Conservation (phyloP, 2,797 vertebrate species). For the Parauchenoglanis punctatus region DNA sequence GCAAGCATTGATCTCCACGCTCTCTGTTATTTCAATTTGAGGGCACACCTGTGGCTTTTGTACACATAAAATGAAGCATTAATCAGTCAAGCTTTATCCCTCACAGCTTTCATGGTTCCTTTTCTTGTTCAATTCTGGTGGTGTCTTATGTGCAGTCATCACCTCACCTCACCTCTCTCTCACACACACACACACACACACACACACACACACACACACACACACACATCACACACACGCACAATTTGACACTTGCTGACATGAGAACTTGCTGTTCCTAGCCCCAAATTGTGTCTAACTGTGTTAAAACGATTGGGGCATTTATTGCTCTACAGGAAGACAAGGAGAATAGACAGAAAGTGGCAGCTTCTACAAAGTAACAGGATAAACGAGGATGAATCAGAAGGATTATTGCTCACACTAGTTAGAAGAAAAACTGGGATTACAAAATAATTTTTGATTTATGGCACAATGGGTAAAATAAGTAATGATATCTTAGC, state of each 20-base stretch:
- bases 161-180: not conserved
- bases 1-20: slow-evolving; percentile 39
- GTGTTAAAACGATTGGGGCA: slow-evolving; percentile 38
- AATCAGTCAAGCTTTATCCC: slow-evolving; percentile 42
- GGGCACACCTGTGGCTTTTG: slow-evolving; percentile 48
- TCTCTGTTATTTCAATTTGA: slow-evolving; percentile 44
- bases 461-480: not conserved
- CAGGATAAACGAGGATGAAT: not conserved
- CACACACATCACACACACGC: not conserved
- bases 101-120: slow-evolving; percentile 31
- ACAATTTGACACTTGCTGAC: slow-evolving; percentile 21
- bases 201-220: not conserved
- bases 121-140: slow-evolving; percentile 45
- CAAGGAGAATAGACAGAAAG: slow-evolving; percentile 28
- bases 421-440: not conserved
- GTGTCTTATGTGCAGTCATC: slow-evolving; percentile 27
- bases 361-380: slow-evolving; percentile 8
- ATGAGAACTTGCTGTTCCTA: slow-evolving; percentile 36
- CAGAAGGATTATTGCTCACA: not conserved
- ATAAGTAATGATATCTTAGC: not conserved
- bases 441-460: not conserved
- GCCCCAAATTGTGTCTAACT: slow-evolving; percentile 30
- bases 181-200: not conserved
- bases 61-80: slow-evolving; percentile 36
- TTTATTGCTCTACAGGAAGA: slow-evolving; percentile 28